Evolutionary conservation across 2,113 vertebrate genomes (phyloP).

Genomic region (Erythrolamprus reginae): DNA sequence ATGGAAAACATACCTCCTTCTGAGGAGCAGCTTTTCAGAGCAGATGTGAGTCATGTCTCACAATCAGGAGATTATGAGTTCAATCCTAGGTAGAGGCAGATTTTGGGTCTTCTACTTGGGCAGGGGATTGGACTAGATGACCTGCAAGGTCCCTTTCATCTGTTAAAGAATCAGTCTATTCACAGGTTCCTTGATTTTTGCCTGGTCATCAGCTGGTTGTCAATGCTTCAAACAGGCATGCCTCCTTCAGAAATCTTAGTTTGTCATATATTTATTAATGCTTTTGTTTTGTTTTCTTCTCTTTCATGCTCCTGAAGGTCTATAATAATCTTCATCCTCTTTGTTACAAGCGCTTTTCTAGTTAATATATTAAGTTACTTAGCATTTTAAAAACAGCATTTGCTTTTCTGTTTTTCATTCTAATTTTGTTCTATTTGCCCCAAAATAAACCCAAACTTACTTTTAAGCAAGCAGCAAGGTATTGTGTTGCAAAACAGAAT

Average conservation of each 20-base stretch:
- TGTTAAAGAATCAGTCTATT: background rate
- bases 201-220: background rate
- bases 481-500: background rate
- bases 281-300: background rate
- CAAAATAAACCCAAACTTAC: background rate
- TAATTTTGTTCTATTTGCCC: too few species aligned
- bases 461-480: background rate
- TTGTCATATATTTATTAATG: background rate
- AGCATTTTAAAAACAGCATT: background rate
- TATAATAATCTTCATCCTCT: background rate
- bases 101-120: too few species aligned
- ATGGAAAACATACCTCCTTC: background rate
- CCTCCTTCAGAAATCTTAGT: background rate
- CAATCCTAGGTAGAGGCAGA: too few species aligned
- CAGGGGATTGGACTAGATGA: too few species aligned
- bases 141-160: too few species aligned
- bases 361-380: background rate
- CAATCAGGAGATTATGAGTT: too few species aligned
- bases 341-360: background rate
- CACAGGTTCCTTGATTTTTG: background rate
- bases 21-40: background rate
- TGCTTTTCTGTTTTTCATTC: background rate
- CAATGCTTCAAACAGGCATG: background rate
- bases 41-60: background rate
- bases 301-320: background rate